Evolutionary conservation across 2,888 invertebrate species (phyloP), one percentile per base, ranked within the genome.

Genomic region (Chirona hameri): DNA sequence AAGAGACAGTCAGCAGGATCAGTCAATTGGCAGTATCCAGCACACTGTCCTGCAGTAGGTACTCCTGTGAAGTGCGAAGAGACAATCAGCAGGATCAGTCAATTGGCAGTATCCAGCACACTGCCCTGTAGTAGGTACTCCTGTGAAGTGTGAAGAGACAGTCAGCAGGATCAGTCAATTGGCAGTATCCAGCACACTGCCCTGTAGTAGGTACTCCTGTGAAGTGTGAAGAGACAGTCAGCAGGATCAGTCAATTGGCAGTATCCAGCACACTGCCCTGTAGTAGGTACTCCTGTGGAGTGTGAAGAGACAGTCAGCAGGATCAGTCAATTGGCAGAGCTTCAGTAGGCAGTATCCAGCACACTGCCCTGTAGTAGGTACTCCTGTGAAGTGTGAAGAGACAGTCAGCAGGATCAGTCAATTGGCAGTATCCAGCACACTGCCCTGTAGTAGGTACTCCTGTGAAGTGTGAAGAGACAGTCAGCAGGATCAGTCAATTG

Each of bases 61-160:
- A 97, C 89, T 98, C 98, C 87, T 97, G 95, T 27, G 3, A 27
- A 52, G 18, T 12, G 10, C 12, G 48, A 48, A 48, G n/a, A n/a
- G n/a, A n/a, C n/a, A 52, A 7, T 39, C 39, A 39, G 39, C 39
- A 39, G n/a, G n/a, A n/a, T n/a, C n/a, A n/a, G n/a, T n/a, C n/a
- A n/a, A n/a, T 97, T 95, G 55, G 95, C 94, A 27, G 93, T 93
- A 88, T 98, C 98, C 83, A 97, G 89, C 39, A 98, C 95, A 27
- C 97, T 97, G 7, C 98, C 98, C 91, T 98, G 95, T 7, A 98
- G 89, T 82, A 98, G 90, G 87, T 97, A 97, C 89, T 98, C 98
- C 87, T 97, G 95, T 27, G 3, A 27, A 52, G 18, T 12, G 10
- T 48, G 48, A 48, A 48, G n/a, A n/a, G n/a, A n/a, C n/a, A 52